Conservation (phyloP, 2,797 vertebrate genomes). For the Lates japonicus region DNA sequence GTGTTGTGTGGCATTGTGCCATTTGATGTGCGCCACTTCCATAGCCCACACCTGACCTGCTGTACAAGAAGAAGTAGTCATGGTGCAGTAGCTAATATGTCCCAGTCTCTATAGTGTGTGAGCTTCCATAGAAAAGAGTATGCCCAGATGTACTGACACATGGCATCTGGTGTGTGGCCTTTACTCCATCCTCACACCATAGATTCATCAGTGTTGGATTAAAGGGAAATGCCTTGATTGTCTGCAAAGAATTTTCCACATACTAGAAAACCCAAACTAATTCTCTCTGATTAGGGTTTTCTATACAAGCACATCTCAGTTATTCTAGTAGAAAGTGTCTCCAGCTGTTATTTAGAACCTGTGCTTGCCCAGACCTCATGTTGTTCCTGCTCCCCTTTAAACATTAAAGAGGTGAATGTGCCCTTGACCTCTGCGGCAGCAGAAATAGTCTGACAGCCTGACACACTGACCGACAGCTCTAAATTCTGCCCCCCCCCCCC, state of each 20-base stretch:
- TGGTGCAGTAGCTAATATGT: neutral
- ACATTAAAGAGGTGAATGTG: slow-evolving; percentile 43
- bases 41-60: neutral
- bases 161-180: neutral
- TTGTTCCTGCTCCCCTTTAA: slow-evolving; percentile 48
- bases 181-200: neutral
- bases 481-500: slow-evolving; percentile 32
- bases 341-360: slow-evolving; percentile 34
- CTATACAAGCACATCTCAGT: neutral
- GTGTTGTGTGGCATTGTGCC: neutral
- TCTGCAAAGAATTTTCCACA: neutral
- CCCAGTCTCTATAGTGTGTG: neutral
- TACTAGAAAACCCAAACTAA: neutral
- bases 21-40: neutral
- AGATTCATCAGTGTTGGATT: neutral
- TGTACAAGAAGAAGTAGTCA: neutral
- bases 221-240: neutral
- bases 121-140: neutral
- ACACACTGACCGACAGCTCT: slow-evolving; percentile 76
- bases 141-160: neutral
- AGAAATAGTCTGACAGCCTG: slow-evolving; percentile 68
- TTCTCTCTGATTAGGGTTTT: neutral
- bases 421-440: slow-evolving; percentile 67
- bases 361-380: slow-evolving; percentile 15
- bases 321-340: slow-evolving; percentile 3